Evolutionary conservation across 2,113 vertebrate species (phyloP).

Genomic region (Melanerpes formicivorus): DNA sequence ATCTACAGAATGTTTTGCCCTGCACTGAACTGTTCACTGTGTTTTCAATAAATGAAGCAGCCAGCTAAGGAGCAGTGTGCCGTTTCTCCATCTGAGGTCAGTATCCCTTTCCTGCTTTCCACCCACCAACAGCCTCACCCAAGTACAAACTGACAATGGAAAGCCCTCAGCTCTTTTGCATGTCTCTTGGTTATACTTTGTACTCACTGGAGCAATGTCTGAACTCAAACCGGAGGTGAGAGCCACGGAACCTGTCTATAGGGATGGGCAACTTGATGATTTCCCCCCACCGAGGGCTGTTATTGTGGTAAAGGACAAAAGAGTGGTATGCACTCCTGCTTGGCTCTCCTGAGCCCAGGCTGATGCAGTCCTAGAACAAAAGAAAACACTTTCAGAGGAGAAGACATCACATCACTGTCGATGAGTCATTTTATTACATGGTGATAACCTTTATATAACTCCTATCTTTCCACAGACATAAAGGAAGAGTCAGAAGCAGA

Average conservation of each 20-base stretch:
- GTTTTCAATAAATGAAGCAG: neutral
- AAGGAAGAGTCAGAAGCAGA: neutral
- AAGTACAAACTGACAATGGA: neutral
- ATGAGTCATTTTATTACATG: neutral
- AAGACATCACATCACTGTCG: neutral
- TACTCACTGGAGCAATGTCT: conserved; percentile 96
- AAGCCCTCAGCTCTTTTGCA: neutral
- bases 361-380: conserved; percentile 90
- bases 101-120: neutral
- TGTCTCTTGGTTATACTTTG: neutral
- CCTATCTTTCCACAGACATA: neutral
- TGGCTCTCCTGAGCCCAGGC: conserved; percentile 90
- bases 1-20: neutral
- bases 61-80: neutral
- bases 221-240: conserved; percentile 96
- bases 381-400: neutral
- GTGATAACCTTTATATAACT: neutral
- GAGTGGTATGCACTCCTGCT: conserved; percentile 90
- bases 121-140: neutral
- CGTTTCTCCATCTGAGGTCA: neutral
- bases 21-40: neutral
- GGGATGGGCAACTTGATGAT: conserved; percentile 94
- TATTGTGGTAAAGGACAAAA: conserved; percentile 96
- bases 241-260: conserved; percentile 92
- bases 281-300: conserved; percentile 95